Evolutionary conservation across 2,888 invertebrate genomes (phyloP).

Genomic region (Torymus texanus): DNA sequence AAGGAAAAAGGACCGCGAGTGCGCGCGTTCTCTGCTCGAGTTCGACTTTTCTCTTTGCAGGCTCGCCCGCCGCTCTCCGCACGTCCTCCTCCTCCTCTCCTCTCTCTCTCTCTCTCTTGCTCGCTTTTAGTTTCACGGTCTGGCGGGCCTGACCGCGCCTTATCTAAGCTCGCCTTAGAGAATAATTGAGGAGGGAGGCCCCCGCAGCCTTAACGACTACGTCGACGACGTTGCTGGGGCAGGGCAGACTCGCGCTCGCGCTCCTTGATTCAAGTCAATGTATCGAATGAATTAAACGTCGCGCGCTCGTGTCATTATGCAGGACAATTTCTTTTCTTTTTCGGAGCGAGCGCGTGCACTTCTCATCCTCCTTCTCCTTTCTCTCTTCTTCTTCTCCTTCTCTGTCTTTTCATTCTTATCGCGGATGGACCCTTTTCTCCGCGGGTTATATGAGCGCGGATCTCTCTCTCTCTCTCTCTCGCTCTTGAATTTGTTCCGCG

Average conservation of each 20-base stretch:
- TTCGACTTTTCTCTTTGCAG: constrained; percentile 42
- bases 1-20: constrained; percentile 29
- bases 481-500: constrained; percentile 32
- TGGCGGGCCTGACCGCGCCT: constrained; percentile 68
- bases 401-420: constrained; percentile 30
- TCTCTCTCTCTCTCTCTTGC: not conserved
- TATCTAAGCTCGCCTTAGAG: constrained; percentile 63
- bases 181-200: constrained; percentile 52
- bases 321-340: constrained; percentile 28
- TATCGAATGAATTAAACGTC: constrained; percentile 57
- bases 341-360: not conserved
- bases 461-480: constrained; percentile 5
- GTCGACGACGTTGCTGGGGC: not conserved
- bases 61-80: not conserved
- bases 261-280: constrained; percentile 52
- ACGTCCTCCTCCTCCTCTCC: not conserved
- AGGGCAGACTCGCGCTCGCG: not conserved
- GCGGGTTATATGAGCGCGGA: too few species aligned
- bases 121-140: constrained; percentile 69
- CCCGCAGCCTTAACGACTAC: constrained; percentile 45
- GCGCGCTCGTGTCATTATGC: constrained; percentile 55
- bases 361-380: not conserved
- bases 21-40: constrained; percentile 19
- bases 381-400: not conserved
- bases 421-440: constrained; percentile 12